phyloP scores from a whole-genome alignment of 1,140 invertebrate species.

The Drosophila cardini region DNA sequence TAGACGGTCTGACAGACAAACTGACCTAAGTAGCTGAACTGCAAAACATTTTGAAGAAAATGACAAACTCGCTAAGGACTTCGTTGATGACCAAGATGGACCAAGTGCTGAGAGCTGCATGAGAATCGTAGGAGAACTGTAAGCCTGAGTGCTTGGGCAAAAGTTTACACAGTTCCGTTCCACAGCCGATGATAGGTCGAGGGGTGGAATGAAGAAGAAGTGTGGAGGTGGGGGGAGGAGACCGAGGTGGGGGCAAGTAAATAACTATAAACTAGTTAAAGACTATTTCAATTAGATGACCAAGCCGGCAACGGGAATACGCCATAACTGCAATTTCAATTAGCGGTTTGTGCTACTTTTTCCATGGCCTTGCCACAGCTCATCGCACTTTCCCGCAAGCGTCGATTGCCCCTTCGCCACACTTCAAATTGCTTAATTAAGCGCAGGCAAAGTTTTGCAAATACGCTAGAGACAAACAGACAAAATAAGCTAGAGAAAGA shows the following conservation, averaged over 20 bases:
- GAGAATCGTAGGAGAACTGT: neutral
- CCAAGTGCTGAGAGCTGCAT: neutral
- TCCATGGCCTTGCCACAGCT: slow-evolving; percentile 36
- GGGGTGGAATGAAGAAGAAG: neutral
- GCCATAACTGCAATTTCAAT: slow-evolving; percentile 81
- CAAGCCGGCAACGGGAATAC: slow-evolving; percentile 50
- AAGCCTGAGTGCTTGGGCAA: slow-evolving; percentile 24
- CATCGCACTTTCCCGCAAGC: neutral
- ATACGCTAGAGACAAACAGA: slow-evolving; percentile 49
- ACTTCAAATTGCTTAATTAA: slow-evolving; percentile 81
- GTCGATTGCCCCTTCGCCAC: slow-evolving; percentile 24
- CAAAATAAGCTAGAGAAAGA: slow-evolving; percentile 11
- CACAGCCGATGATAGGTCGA: too few relatives aligned
- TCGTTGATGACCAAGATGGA: slow-evolving; percentile 29
- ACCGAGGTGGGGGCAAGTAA: slow-evolving; percentile 45
- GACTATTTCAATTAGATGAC: slow-evolving; percentile 79
- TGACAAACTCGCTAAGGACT: slow-evolving; percentile 29
- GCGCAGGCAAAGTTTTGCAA: slow-evolving; percentile 75
- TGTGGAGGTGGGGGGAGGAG: neutral
- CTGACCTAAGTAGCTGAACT: slow-evolving; percentile 18
- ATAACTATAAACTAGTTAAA: slow-evolving; percentile 82
- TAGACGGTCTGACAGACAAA: neutral
- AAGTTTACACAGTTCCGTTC: slow-evolving; percentile 48
- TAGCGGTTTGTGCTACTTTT: slow-evolving; percentile 77
- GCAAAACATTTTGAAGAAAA: slow-evolving; percentile 57